Evolutionary conservation across 2,888 invertebrate genomes (phyloP), one percentile per base, ranked within the genome.

Genomic region (Electrophaes corylata): DNA sequence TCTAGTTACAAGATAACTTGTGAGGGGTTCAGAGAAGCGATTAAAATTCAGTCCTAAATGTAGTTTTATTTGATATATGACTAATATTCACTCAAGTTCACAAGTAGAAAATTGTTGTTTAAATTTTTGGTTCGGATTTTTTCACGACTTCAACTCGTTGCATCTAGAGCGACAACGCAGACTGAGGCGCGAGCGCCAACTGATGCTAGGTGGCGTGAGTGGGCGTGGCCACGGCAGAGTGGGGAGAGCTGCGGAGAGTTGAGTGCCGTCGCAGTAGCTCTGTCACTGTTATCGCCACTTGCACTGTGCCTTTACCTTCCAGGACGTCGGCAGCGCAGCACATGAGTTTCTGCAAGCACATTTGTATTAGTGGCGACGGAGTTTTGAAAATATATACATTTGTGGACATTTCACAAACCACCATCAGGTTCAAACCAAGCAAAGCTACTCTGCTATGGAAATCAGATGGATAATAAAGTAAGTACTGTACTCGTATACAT

Each of bases 281-380:
- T 1, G 95, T 94, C 18, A 98, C 97, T 0, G 98, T 98, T 64
- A 97, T 95, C 46, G 98, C 97, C 19, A 98, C 95, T 79, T 97
- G 96, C 1, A 97, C 96, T 11, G 96, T 94, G 0, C 96, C 96
- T 79, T 97, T 96, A 56, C 97, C 97, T 86, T 98, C 98, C 41
- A 98, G 91, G n/a, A 98, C 96, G 85, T 98, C 98, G 31, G 97
- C 95, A 33, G 98, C 95, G 82, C 97, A 96, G 90, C 98, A 98
- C 79, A 98, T 94, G 71, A 98, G 93, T 83, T 97, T 97, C 98
- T 96, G 94, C 8, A 58, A 48, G 16, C 2, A 16, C 10, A 3
- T 37, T 37, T 37, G 14, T 37, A 37, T 37, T 37, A 37, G 8
- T 37, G 37, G 37, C 37, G 37, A 37, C 16, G 37, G 16, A 16